Evolutionary conservation across 2,113 vertebrate genomes (phyloP), one percentile per base, ranked within the genome.

Genomic region (Macquaria ambigua): DNA sequence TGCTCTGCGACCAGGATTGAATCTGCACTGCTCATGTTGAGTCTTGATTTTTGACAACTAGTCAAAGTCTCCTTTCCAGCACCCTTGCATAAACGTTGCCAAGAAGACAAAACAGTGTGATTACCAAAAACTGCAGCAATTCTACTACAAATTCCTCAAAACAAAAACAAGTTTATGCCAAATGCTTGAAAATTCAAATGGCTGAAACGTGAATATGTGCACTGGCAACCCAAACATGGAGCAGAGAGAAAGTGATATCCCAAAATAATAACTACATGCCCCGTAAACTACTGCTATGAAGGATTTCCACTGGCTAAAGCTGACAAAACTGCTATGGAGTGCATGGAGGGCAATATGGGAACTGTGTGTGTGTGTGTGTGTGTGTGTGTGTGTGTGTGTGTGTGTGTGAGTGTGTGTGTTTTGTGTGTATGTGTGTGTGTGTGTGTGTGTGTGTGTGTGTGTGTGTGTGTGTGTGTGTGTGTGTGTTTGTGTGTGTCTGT

Each of bases 381-480:
- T 52, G 71, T 52, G 67, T 61, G 64, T 15, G 71, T 59, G 76
- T 28, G 77, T 55, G 28, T 31, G 28, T 75, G 81, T 67, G 64
- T 62, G 55, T 50, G 39, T 70, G 72, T 64, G 53, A 50, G 56
- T 52, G 64, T 63, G 61, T 16, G 28, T 31, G 28, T 31, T 78
- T 37, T 75, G 81, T 67, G 64, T 62, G 55, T 52, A 63, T 61
- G 64, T 20, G 71, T 59, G 76, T 28, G 77, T 55, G 71, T 43
- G 76, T 28, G 73, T 39, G 43, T 67, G 74, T 61, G 56, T 48
- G 28, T 31, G 28, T 75, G 81, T 67, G 64, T 62, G 55, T 50
- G 39, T 70, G 72, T 64, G 53, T 55, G 56, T 52, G 64, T 63
- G 61, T 16, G 28, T 31, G 28, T 31, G 28, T 31, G 28, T 31